These are phyloP conservation scores for Limnothrissa miodon DNA, from an alignment of 2,113 vertebrate species.

Conservation along the genomic window DNA sequence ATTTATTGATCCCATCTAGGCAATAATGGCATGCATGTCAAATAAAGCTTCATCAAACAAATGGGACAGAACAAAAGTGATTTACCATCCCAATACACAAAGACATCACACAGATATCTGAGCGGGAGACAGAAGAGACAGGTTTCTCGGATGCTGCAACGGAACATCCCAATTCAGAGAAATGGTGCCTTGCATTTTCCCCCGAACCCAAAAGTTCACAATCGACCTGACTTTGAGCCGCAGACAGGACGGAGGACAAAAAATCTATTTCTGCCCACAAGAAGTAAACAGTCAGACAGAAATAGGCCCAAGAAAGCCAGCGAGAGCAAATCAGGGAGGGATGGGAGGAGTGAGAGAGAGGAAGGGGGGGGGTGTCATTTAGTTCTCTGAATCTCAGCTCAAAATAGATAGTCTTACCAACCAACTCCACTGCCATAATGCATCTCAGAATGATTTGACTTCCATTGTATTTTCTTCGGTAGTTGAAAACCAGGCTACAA, in stretches of 20 bases:
- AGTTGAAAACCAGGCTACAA: not conserved
- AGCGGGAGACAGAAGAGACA: not conserved
- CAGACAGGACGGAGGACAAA: not conserved
- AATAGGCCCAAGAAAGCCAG: not conserved
- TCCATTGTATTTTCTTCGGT: not conserved
- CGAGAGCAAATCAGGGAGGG: not conserved
- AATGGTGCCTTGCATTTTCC: not conserved
- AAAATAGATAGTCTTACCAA: not conserved
- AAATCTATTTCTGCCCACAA: not conserved
- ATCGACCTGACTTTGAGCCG: not conserved
- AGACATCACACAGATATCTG: constrained; percentile 1
- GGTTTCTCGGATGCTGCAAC: not conserved
- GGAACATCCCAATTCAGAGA: not conserved
- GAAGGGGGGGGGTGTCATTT: not conserved
- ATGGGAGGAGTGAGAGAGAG: not conserved
- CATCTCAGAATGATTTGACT: not conserved
- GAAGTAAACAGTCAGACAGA: not conserved
- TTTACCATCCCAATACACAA: not conserved
- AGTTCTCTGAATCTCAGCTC: not conserved
- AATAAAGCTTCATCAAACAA: not conserved
- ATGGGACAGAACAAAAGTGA: not conserved
- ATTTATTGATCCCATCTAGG: constrained; percentile 1
- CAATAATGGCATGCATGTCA: not conserved
- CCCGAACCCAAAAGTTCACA: not conserved
- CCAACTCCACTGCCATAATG: not conserved